Evolutionary conservation across 2,113 vertebrate species (phyloP).

Genomic region (Isichthys henryi): DNA sequence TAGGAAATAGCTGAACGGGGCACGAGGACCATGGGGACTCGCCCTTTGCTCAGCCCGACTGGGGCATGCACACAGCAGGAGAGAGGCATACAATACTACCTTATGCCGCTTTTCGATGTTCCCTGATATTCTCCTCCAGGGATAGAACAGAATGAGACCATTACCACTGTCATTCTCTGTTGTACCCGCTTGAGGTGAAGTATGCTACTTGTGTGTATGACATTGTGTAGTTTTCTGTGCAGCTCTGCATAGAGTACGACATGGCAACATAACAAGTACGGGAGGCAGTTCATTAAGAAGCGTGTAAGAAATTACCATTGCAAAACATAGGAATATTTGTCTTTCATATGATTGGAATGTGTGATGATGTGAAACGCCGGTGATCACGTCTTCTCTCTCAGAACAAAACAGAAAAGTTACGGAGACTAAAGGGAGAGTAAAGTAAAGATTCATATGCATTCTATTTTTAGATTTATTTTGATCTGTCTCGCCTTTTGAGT

Average conservation of each 20-base stretch:
- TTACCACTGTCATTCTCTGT: background rate
- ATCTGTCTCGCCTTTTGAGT: background rate
- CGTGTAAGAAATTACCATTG: background rate
- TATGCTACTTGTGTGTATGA: background rate
- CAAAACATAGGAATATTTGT: background rate
- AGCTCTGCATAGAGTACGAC: background rate
- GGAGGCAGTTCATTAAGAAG: background rate
- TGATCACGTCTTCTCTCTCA: background rate
- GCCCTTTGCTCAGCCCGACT: background rate
- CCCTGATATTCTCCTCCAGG: background rate
- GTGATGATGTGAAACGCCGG: background rate
- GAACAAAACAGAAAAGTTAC: background rate
- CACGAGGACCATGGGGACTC: background rate
- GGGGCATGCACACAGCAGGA: background rate
- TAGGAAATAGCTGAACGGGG: background rate
- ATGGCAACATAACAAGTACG: background rate
- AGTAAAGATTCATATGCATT: background rate
- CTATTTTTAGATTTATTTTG: background rate
- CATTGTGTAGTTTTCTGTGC: background rate
- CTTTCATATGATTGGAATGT: background rate
- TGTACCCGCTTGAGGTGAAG: background rate
- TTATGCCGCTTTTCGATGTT: background rate
- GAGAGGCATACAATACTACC: background rate
- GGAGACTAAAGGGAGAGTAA: background rate
- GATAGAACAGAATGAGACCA: background rate